Evolutionary conservation across 2,113 vertebrate genomes (phyloP).

Genomic region (Istiophorus platypterus): DNA sequence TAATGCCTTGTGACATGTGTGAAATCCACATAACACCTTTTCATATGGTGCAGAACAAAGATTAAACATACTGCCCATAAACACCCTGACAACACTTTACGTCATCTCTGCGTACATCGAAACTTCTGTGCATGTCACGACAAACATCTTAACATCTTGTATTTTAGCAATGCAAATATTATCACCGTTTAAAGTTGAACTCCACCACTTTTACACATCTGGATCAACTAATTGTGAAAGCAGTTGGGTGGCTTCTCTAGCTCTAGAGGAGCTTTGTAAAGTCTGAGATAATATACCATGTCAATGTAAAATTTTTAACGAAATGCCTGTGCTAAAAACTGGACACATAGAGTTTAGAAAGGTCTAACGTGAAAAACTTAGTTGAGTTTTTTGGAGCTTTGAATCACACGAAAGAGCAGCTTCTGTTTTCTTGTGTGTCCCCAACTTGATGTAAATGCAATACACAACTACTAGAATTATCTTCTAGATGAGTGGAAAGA

Average conservation of each 20-base stretch:
- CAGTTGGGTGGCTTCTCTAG: too few relatives aligned
- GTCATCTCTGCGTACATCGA: neutral
- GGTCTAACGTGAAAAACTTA: too few relatives aligned
- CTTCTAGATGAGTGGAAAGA: neutral
- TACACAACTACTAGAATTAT: neutral
- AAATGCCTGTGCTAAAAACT: neutral
- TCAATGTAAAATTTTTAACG: too few relatives aligned
- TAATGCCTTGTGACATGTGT: constrained; percentile 4
- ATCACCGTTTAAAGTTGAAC: neutral
- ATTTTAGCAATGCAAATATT: neutral
- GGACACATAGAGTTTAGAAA: too few relatives aligned
- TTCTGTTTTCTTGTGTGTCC: neutral
- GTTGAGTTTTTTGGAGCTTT: too few relatives aligned
- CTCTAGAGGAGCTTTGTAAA: neutral
- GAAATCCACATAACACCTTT: neutral
- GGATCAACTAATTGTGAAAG: too few relatives aligned
- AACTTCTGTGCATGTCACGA: neutral
- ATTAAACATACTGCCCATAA: neutral
- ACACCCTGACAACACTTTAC: neutral
- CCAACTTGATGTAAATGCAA: neutral
- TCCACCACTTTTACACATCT: too few relatives aligned
- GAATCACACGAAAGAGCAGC: too few relatives aligned
- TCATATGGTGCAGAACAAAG: neutral
- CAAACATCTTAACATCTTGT: neutral
- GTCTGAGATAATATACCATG: neutral